These are phyloP conservation scores for Dromius quadrimaculatus DNA, from an alignment of 2,888 invertebrate species.

Conservation along the genomic window DNA sequence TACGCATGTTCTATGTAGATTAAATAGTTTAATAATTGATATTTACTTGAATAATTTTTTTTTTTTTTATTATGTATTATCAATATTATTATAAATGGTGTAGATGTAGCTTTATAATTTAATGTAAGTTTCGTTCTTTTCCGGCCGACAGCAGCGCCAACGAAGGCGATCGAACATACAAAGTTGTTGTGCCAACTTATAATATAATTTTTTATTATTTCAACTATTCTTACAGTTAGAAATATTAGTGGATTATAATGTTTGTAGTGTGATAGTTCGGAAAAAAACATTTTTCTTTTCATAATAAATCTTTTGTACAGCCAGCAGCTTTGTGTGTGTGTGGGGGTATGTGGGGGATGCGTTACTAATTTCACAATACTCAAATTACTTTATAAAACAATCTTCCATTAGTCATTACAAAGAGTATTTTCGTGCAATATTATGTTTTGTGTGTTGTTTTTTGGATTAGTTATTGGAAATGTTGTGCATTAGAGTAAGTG, in stretches of 20 bases:
- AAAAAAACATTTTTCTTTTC: slow-evolving; percentile 45
- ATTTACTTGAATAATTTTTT: no score
- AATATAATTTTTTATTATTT: slow-evolving; percentile 39
- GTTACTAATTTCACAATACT: slow-evolving; percentile 62
- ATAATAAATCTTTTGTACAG: slow-evolving; percentile 57
- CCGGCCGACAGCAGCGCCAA: slow-evolving; percentile 38
- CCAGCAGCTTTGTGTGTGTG: slow-evolving; percentile 53
- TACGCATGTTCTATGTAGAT: no score
- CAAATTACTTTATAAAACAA: slow-evolving; percentile 56
- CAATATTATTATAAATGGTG: no score
- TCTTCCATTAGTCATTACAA: slow-evolving; percentile 55
- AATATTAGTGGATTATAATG: slow-evolving; percentile 48
- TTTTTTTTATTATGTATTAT: no score
- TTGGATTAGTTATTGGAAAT: slow-evolving; percentile 43
- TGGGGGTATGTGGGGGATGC: slow-evolving; percentile 58
- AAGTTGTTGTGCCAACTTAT: slow-evolving; percentile 48
- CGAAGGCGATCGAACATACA: slow-evolving; percentile 53
- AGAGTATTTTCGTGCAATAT: slow-evolving; percentile 48
- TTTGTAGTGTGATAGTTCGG: slow-evolving; percentile 45
- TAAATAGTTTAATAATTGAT: no score
- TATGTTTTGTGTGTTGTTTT: slow-evolving; percentile 49
- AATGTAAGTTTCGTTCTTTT: slow-evolving; percentile 40
- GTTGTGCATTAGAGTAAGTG: slow-evolving; percentile 36
- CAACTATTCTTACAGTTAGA: slow-evolving; percentile 21
- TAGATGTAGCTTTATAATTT: not conserved